phyloP scores from a whole-genome alignment of 1,140 invertebrate species.

The Coptotermes formosanus region DNA sequence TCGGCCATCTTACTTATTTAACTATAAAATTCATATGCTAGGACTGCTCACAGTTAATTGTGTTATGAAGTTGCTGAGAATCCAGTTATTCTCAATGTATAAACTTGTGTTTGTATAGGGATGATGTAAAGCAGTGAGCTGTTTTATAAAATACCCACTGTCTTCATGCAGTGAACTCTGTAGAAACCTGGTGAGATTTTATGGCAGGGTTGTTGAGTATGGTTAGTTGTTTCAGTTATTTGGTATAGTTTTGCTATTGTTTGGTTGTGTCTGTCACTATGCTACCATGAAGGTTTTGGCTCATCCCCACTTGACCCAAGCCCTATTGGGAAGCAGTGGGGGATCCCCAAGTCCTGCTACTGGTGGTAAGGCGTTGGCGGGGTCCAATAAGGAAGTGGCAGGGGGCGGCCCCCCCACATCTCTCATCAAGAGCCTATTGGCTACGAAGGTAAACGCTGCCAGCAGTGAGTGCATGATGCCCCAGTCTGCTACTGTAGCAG shows the following conservation, averaged over 20 bases:
- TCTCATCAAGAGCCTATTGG: constrained; percentile 81
- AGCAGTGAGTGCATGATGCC: constrained; percentile 58
- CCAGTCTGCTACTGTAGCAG: constrained; percentile 29
- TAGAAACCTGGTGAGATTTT: constrained; percentile 1
- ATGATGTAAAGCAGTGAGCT: too few species aligned
- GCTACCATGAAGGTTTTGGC: constrained; percentile 53
- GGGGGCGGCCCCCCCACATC: constrained; percentile 50
- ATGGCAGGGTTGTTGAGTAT: constrained; percentile 35
- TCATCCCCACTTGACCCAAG: constrained; percentile 63
- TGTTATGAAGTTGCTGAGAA: too few species aligned
- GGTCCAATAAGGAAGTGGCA: constrained; percentile 28
- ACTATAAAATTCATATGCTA: too few species aligned
- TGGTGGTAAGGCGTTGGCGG: constrained; percentile 40
- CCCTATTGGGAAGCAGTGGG: constrained; percentile 53
- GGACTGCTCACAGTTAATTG: too few species aligned
- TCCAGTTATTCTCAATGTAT: too few species aligned
- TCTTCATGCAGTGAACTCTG: too few species aligned
- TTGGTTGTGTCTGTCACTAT: constrained; percentile 30
- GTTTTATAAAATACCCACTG: too few species aligned
- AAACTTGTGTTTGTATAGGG: too few species aligned
- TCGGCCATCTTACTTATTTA: too few species aligned
- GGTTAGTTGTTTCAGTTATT: constrained; percentile 29
- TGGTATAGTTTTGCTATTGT: constrained; percentile 24
- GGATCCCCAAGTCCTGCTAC: constrained; percentile 42
- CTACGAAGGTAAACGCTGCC: constrained; percentile 70